Evolutionary conservation across 2,888 invertebrate genomes (phyloP).

Genomic region (Caradrina clavipalpis): DNA sequence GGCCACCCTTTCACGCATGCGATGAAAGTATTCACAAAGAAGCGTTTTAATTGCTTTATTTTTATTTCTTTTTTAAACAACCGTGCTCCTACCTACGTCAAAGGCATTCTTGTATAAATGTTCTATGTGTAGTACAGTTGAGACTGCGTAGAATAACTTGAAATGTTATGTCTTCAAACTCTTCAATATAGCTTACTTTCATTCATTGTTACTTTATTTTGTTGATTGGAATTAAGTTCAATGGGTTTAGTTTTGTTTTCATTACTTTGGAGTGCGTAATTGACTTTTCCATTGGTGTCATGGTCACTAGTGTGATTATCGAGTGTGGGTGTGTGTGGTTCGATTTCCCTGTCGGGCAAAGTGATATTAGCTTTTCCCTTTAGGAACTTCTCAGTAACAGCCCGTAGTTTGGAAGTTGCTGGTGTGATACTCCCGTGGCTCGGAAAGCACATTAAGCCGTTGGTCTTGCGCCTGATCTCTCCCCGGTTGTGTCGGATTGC

Average conservation of each 20-base stretch:
- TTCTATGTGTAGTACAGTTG: slow-evolving; percentile 1
- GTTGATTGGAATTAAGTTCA: neutral
- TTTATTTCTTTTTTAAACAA: slow-evolving; percentile 52
- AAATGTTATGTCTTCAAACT: slow-evolving; percentile 44
- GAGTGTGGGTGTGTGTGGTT: too few relatives aligned
- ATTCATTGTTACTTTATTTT: slow-evolving; percentile 22
- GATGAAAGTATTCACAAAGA: neutral
- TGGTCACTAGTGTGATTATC: too few relatives aligned
- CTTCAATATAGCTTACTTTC: slow-evolving; percentile 15
- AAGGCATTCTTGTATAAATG: slow-evolving; percentile 33
- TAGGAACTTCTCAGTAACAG: too few relatives aligned
- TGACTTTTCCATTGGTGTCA: too few relatives aligned
- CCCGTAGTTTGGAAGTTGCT: too few relatives aligned
- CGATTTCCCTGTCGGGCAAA: too few relatives aligned
- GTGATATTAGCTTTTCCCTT: too few relatives aligned
- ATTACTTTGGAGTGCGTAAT: neutral
- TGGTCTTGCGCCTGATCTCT: too few relatives aligned
- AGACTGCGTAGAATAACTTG: slow-evolving; percentile 16
- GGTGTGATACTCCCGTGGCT: too few relatives aligned
- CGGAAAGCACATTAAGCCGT: too few relatives aligned
- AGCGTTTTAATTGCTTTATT: slow-evolving; percentile 29
- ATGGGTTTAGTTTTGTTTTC: slow-evolving; percentile 1
- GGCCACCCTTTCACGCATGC: slow-evolving; percentile 20
- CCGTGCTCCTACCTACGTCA: slow-evolving; percentile 29
- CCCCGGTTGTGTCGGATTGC: too few relatives aligned